Base-by-base conservation (phyloP, 92 coral and sea anemone species). In the Pocillopora meandrina region DNA sequence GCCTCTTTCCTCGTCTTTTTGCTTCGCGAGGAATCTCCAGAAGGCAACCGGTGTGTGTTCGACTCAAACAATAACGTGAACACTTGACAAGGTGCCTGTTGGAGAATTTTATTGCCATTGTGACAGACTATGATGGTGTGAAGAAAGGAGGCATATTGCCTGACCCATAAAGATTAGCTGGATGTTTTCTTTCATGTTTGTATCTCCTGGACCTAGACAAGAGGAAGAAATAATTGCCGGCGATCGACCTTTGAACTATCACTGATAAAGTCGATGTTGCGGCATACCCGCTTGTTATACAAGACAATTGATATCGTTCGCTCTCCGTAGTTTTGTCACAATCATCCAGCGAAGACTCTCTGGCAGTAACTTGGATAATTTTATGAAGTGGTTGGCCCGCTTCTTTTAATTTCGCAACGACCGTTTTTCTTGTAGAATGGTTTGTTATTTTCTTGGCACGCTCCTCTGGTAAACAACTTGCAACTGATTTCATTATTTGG, bases 331-430 rank as follows among this genome's bases (percentile, higher is more conserved):
- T 65, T 56, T 89, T 76, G 65, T 85, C 89, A 61, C 85, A 81
- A 49, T 89, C 92, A 74, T 89, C 88, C 12, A 84, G 33, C 1
- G 88, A 89, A 1, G 91, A 84, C 60, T 89, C 87, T n/a, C 89
- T 63, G 26, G 89, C 83, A 16, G 89, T 84, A 2, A 84, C 84
- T 65, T 89, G 84, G 57, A 65, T 79, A 65, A 55, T 73, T 23
- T 71, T 71, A 49, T 89, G 83, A 15, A 81, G 58, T 55, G 85
- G 87, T 42, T 89, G 75, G 49, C 71, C 76, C 7, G 80, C 64
- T 56, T 55, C 74, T 70, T 88, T 82, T n/a, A 88, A 55, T 26
- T 89, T 89, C 23, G 57, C 52, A 10, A 75, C 81, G 1, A 70
- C 57, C 14, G 86, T 64, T 68, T 85, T 90, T 16, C 65, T 56